Evolutionary conservation across 2,113 vertebrate species (phyloP).

Genomic region (Cryptomyrus ogoouensis): DNA sequence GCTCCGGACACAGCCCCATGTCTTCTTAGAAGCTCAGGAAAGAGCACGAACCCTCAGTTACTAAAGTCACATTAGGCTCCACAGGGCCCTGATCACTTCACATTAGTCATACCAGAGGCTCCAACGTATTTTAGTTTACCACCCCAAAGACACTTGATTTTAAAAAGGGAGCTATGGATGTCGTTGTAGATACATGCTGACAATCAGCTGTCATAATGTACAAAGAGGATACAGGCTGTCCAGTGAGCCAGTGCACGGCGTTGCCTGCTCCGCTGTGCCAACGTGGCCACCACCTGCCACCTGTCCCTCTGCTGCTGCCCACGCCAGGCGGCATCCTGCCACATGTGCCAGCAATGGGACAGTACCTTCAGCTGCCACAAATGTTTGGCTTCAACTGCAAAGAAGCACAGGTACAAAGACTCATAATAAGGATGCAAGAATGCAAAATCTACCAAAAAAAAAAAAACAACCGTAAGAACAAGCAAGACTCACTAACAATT

Average conservation of each 20-base stretch:
- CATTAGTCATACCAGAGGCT: neutral
- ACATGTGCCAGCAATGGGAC: conserved; percentile 54
- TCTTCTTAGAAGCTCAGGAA: conserved; percentile 64
- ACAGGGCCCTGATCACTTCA: neutral
- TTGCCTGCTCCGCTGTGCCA: conserved; percentile 50
- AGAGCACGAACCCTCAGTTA: neutral
- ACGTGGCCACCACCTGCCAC: conserved; percentile 35
- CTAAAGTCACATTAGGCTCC: neutral
- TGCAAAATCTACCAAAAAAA: neutral
- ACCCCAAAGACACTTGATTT: neutral
- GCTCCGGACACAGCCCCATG: conserved; percentile 52
- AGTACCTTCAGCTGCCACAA: conserved; percentile 27
- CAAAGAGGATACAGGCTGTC: conserved; percentile 76
- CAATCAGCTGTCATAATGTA: neutral
- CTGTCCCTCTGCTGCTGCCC: conserved; percentile 41
- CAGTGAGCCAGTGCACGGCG: conserved; percentile 58
- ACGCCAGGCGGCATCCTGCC: conserved; percentile 53
- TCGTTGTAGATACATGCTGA: neutral
- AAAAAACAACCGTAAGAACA: neutral
- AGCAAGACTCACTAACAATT: neutral
- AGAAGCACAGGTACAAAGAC: conserved; percentile 49
- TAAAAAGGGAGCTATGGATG: neutral
- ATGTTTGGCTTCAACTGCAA: conserved; percentile 35
- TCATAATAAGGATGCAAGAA: neutral
- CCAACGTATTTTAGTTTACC: neutral